phyloP scores from a whole-genome alignment of 92 coral and sea anemone species.

The Blastomussa wellsi region DNA sequence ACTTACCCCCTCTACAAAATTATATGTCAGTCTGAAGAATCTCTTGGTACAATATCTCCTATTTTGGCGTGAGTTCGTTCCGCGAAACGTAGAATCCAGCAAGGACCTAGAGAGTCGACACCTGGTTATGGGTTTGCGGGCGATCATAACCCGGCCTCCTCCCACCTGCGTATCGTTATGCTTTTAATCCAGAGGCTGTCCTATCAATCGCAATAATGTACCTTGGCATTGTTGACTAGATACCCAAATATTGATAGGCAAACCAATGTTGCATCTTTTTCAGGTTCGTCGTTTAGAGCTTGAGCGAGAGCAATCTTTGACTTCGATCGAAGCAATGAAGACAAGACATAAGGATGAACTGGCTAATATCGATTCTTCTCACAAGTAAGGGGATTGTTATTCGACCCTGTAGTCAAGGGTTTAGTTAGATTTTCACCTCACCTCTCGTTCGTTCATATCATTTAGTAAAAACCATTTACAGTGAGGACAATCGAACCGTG shows the following conservation, averaged over 20 bases:
- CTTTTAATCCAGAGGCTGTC: too few relatives aligned
- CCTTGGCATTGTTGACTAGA: background rate
- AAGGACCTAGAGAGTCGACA: too few relatives aligned
- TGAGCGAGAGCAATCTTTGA: slow-evolving; percentile 78
- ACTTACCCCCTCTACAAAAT: too few relatives aligned
- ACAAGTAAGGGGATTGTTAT: slow-evolving; percentile 64
- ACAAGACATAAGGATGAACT: slow-evolving; percentile 86
- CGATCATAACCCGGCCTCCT: too few relatives aligned
- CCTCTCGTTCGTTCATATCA: background rate
- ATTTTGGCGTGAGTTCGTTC: too few relatives aligned
- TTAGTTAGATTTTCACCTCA: background rate
- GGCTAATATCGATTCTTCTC: slow-evolving; percentile 76
- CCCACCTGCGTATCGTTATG: too few relatives aligned
- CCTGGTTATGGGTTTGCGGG: too few relatives aligned
- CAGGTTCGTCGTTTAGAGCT: slow-evolving; percentile 89
- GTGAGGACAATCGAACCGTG: too few relatives aligned
- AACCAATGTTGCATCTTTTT: background rate
- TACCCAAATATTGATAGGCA: background rate
- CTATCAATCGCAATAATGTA: background rate
- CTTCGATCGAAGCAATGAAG: slow-evolving; percentile 71
- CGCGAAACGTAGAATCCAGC: too few relatives aligned
- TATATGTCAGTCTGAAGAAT: background rate
- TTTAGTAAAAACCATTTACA: too few relatives aligned
- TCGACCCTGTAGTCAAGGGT: background rate
- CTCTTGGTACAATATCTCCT: too few relatives aligned